These are phyloP conservation scores for Heliconius hewitsoni DNA, from an alignment of 1,140 invertebrate species.

Conservation along the genomic window DNA sequence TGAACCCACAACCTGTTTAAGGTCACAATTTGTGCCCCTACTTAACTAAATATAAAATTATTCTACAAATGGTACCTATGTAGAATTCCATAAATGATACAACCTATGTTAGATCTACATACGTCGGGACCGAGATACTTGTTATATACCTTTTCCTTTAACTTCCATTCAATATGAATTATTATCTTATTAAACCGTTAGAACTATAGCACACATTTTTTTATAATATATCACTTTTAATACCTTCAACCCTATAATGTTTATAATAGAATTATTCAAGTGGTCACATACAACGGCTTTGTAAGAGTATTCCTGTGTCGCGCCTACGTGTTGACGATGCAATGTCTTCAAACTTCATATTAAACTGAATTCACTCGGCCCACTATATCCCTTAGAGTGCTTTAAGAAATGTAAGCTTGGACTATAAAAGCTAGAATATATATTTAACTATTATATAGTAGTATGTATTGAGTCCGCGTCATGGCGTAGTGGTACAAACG, in stretches of 20 bases:
- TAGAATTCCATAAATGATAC: no score
- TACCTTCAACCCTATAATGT: slow-evolving; percentile 16
- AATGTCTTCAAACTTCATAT: slow-evolving; percentile 11
- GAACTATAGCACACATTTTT: not conserved
- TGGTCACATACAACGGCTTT: slow-evolving; percentile 16
- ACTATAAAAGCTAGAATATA: not conserved
- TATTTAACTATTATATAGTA: not conserved
- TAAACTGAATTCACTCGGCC: slow-evolving; percentile 3
- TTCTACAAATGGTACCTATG: no score
- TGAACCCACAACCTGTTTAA: no score
- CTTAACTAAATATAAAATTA: no score
- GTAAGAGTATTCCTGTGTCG: slow-evolving; percentile 31
- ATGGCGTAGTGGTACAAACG: no score
- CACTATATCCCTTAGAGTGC: not conserved
- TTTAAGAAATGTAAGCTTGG: not conserved
- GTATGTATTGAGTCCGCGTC: no score
- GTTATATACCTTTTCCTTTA: no score
- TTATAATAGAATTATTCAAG: slow-evolving; percentile 19
- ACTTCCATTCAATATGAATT: no score
- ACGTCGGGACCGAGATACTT: no score
- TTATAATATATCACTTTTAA: not conserved
- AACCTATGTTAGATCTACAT: no score
- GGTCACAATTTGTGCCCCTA: no score
- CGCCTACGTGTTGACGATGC: slow-evolving; percentile 28
- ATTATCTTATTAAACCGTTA: no score